phyloP scores from a whole-genome alignment of 2,797 vertebrate species.

The Galagoides demidoff region DNA sequence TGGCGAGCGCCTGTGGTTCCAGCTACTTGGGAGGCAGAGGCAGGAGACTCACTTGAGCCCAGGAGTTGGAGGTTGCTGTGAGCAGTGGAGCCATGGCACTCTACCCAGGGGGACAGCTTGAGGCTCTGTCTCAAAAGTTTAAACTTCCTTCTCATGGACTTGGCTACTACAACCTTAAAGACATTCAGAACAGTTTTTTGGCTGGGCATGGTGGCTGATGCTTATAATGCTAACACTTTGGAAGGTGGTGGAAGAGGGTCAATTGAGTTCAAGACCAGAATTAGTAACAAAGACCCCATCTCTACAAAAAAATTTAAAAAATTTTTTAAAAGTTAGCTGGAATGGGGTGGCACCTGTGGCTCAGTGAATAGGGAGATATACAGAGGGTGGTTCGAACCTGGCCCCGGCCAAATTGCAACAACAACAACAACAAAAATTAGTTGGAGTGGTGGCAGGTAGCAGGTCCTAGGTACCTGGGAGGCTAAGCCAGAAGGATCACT shows the following conservation, averaged over 20 bases:
- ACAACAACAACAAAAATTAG: neutral
- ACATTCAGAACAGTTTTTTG: constrained; percentile 14
- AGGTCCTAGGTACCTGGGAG: neutral
- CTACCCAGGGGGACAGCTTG: too few relatives aligned
- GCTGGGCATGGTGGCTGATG: too few relatives aligned
- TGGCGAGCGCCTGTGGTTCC: too few relatives aligned
- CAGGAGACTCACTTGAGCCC: too few relatives aligned
- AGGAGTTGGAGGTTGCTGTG: too few relatives aligned
- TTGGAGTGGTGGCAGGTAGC: neutral
- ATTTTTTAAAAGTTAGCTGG: neutral
- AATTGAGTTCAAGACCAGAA: neutral
- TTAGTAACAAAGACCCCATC: neutral
- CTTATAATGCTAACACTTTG: neutral
- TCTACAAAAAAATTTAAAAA: neutral
- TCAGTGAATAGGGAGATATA: too few relatives aligned
- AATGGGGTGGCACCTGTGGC: neutral
- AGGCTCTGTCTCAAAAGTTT: neutral
- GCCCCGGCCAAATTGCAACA: too few relatives aligned
- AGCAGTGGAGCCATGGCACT: too few relatives aligned
- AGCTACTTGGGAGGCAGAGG: too few relatives aligned
- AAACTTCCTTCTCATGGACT: neutral
- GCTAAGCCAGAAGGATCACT: neutral
- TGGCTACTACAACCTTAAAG: constrained; percentile 56
- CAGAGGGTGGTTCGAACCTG: too few relatives aligned
- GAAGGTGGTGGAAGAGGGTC: neutral